Evolutionary conservation across 2,888 invertebrate genomes (phyloP).

Genomic region (Drosophila fulvimacula): DNA sequence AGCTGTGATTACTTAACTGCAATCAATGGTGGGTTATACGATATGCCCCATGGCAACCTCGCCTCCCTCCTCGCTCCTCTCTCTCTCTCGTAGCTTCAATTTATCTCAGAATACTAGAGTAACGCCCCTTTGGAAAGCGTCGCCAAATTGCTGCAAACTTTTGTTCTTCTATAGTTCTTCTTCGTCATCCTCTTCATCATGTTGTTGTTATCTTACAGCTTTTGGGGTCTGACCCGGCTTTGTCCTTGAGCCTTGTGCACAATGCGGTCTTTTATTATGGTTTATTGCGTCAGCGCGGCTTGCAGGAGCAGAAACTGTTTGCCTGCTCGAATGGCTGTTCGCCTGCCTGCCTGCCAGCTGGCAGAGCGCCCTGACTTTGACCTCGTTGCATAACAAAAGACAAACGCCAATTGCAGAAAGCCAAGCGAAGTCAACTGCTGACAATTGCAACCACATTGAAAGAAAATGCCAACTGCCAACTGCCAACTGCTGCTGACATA

Average conservation of each 20-base stretch:
- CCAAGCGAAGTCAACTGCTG: conserved; percentile 13
- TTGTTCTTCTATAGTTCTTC: conserved; percentile 10
- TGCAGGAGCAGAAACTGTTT: conserved; percentile 8
- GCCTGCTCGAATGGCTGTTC: neutral
- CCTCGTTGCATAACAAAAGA: conserved; percentile 71
- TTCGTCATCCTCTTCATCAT: neutral
- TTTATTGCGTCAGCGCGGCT: conserved; percentile 68
- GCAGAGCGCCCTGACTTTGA: conserved; percentile 65
- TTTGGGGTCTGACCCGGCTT: conserved; percentile 8
- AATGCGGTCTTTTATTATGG: conserved; percentile 68
- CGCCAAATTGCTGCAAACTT: conserved; percentile 25
- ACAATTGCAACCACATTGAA: conserved; percentile 5
- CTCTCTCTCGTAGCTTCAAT: neutral
- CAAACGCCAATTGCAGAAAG: conserved; percentile 7
- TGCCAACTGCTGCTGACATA: conserved; percentile 12
- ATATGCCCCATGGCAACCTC: neutral
- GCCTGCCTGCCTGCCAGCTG: conserved; percentile 40
- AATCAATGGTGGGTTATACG: conserved; percentile 31
- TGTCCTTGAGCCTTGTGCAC: conserved; percentile 56
- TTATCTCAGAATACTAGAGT: neutral
- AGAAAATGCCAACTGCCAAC: neutral
- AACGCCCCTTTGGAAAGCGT: conserved; percentile 4
- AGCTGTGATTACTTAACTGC: conserved; percentile 23
- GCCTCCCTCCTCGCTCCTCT: neutral
- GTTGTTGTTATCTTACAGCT: neutral